phyloP scores from a whole-genome alignment of 1,140 invertebrate species.

The Atta cephalotes region DNA sequence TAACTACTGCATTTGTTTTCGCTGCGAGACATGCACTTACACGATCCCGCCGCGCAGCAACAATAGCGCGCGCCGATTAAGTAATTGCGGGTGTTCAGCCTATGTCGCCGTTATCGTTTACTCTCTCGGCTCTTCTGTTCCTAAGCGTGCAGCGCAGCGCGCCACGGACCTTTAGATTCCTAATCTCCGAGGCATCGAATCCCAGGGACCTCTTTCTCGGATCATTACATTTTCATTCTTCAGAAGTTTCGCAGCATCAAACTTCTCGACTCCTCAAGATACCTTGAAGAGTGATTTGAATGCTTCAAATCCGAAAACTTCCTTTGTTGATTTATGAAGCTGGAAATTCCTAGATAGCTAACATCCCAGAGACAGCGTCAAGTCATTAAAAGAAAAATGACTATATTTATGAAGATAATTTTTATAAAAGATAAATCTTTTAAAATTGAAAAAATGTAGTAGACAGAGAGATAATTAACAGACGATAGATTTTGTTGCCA shows the following conservation, averaged over 20 bases:
- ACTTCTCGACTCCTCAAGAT: not conserved
- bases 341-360: not conserved
- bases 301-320: not conserved
- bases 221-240: not conserved
- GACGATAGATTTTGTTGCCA: no score
- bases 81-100: conserved; percentile 54
- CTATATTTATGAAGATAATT: no score
- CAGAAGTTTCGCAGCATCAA: not conserved
- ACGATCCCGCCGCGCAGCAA: conserved; percentile 44
- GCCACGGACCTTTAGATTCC: not conserved
- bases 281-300: not conserved
- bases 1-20: conserved; percentile 63
- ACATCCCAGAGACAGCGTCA: not conserved
- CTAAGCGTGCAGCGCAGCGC: not conserved
- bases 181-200: not conserved
- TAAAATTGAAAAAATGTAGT: no score
- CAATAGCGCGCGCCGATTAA: conserved; percentile 57
- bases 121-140: conserved; percentile 12
- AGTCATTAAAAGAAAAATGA: no score
- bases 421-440: no score
- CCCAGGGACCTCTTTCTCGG: not conserved
- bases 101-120: conserved; percentile 54
- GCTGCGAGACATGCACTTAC: conserved; percentile 58
- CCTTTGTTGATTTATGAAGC: not conserved
- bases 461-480: no score